Base-by-base conservation (phyloP, 2,888 invertebrate species). In the Athetis lepigone region DNA sequence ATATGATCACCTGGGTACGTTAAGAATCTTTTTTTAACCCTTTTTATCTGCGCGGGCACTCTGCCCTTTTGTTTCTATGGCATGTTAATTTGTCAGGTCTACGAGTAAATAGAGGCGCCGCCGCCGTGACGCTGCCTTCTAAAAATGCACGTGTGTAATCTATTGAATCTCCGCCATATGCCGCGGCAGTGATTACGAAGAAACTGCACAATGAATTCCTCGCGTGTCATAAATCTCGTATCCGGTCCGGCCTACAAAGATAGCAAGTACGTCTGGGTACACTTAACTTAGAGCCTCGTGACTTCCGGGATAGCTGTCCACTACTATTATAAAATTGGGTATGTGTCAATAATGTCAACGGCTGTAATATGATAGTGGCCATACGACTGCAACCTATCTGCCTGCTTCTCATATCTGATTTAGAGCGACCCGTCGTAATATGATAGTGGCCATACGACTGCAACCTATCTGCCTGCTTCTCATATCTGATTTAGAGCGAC, bases 11-110 rank as follows among this genome's bases (percentile, higher is more conserved):
- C 13, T 70, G 70, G n/a, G 27, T 70, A 61, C 18, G 19, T 50
- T 13, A 4, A 0, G 19, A 36, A 13, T 40, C 7, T 9, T 8
- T 9, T 21, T 13, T n/a, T 5, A n/a, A n/a, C n/a, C n/a, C 33
- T 43, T 4, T 18, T 8, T 43, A 9, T 23, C 25, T 33, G 6
- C 21, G 25, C 49, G n/a, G 43, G 37, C 18, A 21, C 18, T 33
- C 19, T 43, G 5, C 37, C 3, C 33, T 49, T 55, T 70, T 66
- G 45, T 74, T 55, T 23, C 49, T 51, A 27, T 74, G 65, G 57
- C 27, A 51, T 68, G 46, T 69, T 21, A 51, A 68, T 55, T 70
- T 70, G 50, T 51, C 70, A 70, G 70, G 69, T 74, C 23, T 19
- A 36, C 42, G 25, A 51, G 47, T 43, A 21, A 49, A 18, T 37